phyloP scores from a whole-genome alignment of 30 jellyfish, hydroid and myxozoan genomes.

The Sanderia malayensis region DNA sequence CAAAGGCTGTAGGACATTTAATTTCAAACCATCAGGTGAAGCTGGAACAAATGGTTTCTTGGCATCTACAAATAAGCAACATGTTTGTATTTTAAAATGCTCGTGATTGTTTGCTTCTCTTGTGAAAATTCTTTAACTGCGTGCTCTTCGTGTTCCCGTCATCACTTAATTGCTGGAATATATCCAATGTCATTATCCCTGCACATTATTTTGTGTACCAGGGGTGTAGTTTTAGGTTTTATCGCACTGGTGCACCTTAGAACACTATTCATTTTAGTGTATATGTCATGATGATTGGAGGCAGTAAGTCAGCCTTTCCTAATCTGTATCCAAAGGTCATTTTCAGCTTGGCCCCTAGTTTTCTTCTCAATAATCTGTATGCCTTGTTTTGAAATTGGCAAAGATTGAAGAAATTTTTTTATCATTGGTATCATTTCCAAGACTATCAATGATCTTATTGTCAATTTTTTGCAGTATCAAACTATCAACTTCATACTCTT shows the following conservation, averaged over 20 bases:
- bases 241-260: not conserved
- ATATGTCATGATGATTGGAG: slow-evolving; percentile 18
- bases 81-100: not conserved
- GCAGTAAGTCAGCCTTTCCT: slow-evolving; percentile 21
- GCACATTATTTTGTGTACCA: slow-evolving; percentile 8
- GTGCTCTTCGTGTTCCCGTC: slow-evolving; percentile 15
- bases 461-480: slow-evolving; percentile 2
- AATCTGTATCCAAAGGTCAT: slow-evolving; percentile 7
- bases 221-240: slow-evolving; percentile 30
- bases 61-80: slow-evolving; percentile 21
- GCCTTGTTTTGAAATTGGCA: slow-evolving; percentile 11
- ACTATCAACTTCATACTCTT: slow-evolving; percentile 12
- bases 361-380: not conserved
- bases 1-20: slow-evolving; percentile 9
- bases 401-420: not conserved
- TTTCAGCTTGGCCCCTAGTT: slow-evolving; percentile 30
- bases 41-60: slow-evolving; percentile 28
- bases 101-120: slow-evolving; percentile 8
- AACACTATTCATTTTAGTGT: slow-evolving; percentile 4
- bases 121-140: slow-evolving; percentile 7
- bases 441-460: slow-evolving; percentile 9
- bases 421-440: slow-evolving; percentile 22
- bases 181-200: not conserved
- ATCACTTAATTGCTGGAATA: slow-evolving; percentile 31
- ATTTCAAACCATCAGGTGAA: slow-evolving; percentile 46